A percentile compares a stretch with the other conserved stretches of the same genome.
phyloP scores from a whole-genome alignment of 2,797 vertebrate species.

The Eurystomus glaucurus region DNA sequence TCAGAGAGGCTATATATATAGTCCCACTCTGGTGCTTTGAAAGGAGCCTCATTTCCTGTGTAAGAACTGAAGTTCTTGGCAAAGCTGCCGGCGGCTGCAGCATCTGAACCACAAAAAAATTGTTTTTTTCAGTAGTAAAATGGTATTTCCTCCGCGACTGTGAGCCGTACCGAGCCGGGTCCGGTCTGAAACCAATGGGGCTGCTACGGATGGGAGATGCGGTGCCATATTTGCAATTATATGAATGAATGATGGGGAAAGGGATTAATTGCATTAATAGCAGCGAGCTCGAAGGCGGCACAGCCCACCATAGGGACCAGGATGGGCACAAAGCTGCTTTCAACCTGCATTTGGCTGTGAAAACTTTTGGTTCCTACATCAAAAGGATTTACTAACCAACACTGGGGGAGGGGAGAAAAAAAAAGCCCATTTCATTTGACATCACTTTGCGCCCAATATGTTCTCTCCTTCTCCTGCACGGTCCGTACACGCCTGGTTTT shows the following conservation, averaged over 20 bases:
- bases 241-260: neutral
- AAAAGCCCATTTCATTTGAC: neutral
- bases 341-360: neutral
- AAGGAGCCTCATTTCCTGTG: conserved; percentile 80
- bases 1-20: conserved; percentile 79
- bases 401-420: neutral
- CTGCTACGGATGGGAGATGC: neutral
- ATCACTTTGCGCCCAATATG: neutral
- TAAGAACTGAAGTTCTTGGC: conserved; percentile 77
- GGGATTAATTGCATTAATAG: neutral
- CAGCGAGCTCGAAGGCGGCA: neutral
- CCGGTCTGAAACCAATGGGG: neutral
- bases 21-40: conserved; percentile 76
- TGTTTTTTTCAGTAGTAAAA: conserved; percentile 45
- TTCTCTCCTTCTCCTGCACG: neutral
- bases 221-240: neutral
- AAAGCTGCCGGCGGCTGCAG: conserved; percentile 49
- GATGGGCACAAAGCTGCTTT: neutral
- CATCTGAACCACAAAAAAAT: conserved; percentile 41
- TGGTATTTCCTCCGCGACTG: neutral
- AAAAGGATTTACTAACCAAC: neutral
- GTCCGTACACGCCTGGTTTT: neutral
- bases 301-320: neutral
- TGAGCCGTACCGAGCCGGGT: rapidly evolving
- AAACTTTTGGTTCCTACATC: neutral